phyloP scores from a whole-genome alignment of 2,888 invertebrate genomes.

The Parascotia fuliginaria region DNA sequence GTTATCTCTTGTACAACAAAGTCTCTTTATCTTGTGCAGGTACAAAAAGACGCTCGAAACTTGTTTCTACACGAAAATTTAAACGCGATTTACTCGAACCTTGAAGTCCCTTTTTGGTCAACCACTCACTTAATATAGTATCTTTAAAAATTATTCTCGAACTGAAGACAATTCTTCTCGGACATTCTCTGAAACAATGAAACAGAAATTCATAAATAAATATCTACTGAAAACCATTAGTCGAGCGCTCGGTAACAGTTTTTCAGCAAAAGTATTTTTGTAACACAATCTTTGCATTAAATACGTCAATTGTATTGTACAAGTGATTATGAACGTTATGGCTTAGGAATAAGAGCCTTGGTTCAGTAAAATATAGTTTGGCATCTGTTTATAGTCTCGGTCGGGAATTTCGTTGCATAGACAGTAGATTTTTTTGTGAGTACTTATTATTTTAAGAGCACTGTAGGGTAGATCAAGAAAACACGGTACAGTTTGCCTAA shows the following conservation, averaged over 20 bases:
- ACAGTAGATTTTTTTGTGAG: constrained; percentile 53
- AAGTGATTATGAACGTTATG: constrained; percentile 14
- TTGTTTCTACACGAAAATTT: no score
- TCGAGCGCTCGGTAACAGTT: constrained; percentile 24
- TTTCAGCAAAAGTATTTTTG: constrained; percentile 11
- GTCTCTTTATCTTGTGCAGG: no score
- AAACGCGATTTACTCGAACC: no score
- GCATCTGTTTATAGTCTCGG: constrained; percentile 25
- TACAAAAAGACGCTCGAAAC: no score
- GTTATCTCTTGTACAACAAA: no score
- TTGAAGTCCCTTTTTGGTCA: no score
- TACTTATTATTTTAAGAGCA: constrained; percentile 28
- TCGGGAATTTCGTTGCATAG: constrained; percentile 17
- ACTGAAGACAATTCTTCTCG: background rate
- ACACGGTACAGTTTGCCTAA: no score
- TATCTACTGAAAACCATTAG: constrained; percentile 13
- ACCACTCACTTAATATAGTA: no score
- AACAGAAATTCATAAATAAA: constrained; percentile 23
- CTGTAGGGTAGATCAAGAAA: no score
- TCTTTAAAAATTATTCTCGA: no score
- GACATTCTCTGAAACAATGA: background rate
- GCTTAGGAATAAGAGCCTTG: constrained; percentile 5
- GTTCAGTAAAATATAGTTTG: constrained; percentile 14
- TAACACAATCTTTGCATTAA: constrained; percentile 6
- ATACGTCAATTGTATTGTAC: constrained; percentile 13